phyloP scores from a whole-genome alignment of 2,797 vertebrate species.

The Oryzias dopingdopingensis region DNA sequence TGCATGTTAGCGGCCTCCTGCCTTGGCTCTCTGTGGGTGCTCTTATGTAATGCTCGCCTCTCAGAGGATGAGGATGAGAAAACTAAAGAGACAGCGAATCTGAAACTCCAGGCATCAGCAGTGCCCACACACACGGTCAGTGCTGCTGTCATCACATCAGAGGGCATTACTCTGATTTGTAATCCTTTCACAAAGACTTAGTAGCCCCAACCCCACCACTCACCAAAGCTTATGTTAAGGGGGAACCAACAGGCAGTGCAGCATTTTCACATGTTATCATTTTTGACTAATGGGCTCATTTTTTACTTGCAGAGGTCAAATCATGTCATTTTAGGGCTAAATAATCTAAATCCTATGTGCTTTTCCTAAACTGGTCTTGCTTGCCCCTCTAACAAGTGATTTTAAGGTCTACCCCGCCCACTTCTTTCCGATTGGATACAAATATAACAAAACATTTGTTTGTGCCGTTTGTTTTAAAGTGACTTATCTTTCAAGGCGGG shows the following conservation, averaged over 20 bases:
- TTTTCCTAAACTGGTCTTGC: too few species aligned
- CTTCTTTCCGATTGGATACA: too few species aligned
- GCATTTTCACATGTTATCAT: neutral
- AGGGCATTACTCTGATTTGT: slow-evolving; percentile 9
- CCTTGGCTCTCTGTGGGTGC: slow-evolving; percentile 14
- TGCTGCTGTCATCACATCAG: slow-evolving; percentile 14
- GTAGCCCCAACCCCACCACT: neutral
- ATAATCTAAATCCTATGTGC: too few species aligned
- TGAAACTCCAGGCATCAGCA: slow-evolving; percentile 35
- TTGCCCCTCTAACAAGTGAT: too few species aligned
- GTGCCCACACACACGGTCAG: slow-evolving; percentile 11
- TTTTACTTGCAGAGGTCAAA: too few species aligned
- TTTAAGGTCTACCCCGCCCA: too few species aligned
- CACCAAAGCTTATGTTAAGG: neutral
- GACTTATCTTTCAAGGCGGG: too few species aligned
- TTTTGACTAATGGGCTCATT: too few species aligned
- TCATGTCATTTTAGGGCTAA: too few species aligned
- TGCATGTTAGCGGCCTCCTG: slow-evolving; percentile 1
- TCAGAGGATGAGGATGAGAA: slow-evolving; percentile 28
- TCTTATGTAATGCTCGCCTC: slow-evolving; percentile 50
- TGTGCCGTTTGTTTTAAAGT: too few species aligned
- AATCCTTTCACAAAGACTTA: neutral
- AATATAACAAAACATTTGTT: too few species aligned
- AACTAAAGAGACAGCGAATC: slow-evolving; percentile 52
- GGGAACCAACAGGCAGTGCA: slow-evolving; percentile 1